Evolutionary conservation across 2,797 vertebrate genomes (phyloP).

Genomic region (Melanotaenia pygmaea): DNA sequence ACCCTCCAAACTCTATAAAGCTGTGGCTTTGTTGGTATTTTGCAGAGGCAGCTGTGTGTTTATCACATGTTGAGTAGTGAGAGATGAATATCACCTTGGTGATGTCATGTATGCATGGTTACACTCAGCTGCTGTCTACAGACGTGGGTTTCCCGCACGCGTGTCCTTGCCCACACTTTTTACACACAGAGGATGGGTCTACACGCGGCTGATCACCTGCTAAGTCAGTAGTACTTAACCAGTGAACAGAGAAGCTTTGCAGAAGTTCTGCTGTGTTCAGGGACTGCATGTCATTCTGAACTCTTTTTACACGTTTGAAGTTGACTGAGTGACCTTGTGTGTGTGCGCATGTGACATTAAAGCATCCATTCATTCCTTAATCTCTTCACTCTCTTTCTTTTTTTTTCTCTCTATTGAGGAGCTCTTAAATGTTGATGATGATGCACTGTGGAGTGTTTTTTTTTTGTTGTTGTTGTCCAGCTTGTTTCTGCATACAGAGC

Average conservation of each 20-base stretch:
- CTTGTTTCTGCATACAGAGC: constrained; percentile 47
- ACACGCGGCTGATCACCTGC: neutral
- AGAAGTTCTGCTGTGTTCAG: neutral
- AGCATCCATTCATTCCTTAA: neutral
- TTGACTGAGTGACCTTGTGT: neutral
- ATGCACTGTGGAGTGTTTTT: neutral
- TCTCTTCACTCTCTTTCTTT: neutral
- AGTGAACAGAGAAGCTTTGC: constrained; percentile 2
- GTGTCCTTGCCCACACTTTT: neutral
- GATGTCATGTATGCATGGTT: neutral
- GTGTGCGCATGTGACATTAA: neutral
- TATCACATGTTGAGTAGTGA: constrained; percentile 10
- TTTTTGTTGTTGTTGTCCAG: constrained; percentile 9
- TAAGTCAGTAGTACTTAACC: constrained; percentile 4
- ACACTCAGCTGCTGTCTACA: neutral
- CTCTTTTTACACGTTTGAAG: constrained; percentile 1
- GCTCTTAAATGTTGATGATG: constrained; percentile 20
- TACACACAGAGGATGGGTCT: neutral
- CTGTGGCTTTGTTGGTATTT: too few relatives aligned
- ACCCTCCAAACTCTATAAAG: too few relatives aligned
- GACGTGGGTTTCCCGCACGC: neutral
- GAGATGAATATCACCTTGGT: constrained; percentile 11
- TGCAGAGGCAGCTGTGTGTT: neutral
- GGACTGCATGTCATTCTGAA: neutral
- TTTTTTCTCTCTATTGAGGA: constrained; percentile 16